phyloP scores from a whole-genome alignment of 2,888 invertebrate genomes.

The Acheta domesticus region DNA sequence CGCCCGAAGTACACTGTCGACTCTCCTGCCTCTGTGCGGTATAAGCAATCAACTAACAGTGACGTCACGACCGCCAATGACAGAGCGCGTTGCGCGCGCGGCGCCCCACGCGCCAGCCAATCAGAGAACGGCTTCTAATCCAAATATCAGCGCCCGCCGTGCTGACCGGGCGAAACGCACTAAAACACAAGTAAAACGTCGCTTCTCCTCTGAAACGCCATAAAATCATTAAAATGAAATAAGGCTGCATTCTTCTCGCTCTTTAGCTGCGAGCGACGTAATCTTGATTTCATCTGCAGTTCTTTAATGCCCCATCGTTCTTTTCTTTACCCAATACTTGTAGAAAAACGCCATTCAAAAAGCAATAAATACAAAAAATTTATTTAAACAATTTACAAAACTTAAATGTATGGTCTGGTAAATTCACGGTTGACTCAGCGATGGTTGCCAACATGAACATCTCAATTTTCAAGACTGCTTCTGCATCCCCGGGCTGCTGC shows the following conservation, averaged over 20 bases:
- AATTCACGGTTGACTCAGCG: no score
- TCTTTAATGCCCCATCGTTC: no score
- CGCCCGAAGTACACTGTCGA: slow-evolving; percentile 10
- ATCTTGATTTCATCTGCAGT: no score
- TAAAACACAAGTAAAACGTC: slow-evolving; percentile 28
- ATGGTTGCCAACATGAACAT: no score
- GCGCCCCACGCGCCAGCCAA: background rate
- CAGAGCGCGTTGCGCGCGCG: background rate
- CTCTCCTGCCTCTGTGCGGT: background rate
- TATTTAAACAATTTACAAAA: no score
- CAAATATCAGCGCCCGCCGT: background rate
- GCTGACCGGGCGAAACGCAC: slow-evolving; percentile 31
- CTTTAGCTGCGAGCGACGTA: background rate
- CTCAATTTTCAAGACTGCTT: no score
- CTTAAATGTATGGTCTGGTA: no score
- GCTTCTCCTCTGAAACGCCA: background rate
- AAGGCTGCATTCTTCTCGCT: background rate
- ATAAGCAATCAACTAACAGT: slow-evolving; percentile 3
- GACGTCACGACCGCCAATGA: slow-evolving; percentile 8
- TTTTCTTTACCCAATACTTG: no score
- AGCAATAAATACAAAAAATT: no score
- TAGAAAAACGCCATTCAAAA: no score
- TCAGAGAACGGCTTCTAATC: background rate
- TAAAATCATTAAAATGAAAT: slow-evolving; percentile 18
- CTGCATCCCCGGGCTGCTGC: no score